A percentile compares a stretch with the other conserved stretches of the same genome.
These are phyloP conservation scores for Tachysurus fulvidraco DNA, from an alignment of 2,113 vertebrate genomes.

Conservation along the genomic window DNA sequence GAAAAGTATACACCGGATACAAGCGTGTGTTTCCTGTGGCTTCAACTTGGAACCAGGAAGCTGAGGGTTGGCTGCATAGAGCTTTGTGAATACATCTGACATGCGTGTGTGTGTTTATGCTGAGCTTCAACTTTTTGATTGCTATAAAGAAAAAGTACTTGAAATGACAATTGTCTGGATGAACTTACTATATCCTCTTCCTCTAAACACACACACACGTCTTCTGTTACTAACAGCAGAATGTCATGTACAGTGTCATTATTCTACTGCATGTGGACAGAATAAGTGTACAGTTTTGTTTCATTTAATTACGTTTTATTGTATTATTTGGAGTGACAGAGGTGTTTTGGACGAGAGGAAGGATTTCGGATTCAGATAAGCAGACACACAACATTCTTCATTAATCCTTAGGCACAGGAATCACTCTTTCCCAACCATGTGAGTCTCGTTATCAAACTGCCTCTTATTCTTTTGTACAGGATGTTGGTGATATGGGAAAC, in stretches of 20 bases:
- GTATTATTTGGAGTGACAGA: slow-evolving; percentile 26
- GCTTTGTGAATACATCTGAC: neutral
- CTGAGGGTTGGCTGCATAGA: neutral
- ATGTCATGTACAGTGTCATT: neutral
- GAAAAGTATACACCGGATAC: neutral
- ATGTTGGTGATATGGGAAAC: slow-evolving; percentile 30
- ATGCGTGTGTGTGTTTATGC: neutral
- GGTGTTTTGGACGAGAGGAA: slow-evolving; percentile 24
- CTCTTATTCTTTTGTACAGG: slow-evolving; percentile 34
- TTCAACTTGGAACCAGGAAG: neutral
- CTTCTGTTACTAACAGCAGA: neutral
- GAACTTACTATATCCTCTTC: neutral
- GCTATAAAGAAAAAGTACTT: neutral
- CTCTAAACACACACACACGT: neutral
- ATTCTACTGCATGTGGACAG: neutral
- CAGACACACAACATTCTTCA: slow-evolving; percentile 47
- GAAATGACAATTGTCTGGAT: slow-evolving; percentile 14
- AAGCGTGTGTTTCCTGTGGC: neutral
- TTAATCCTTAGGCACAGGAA: slow-evolving; percentile 39
- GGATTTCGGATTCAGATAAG: slow-evolving; percentile 60
- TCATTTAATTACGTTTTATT: slow-evolving; percentile 13
- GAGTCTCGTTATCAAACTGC: slow-evolving; percentile 56
- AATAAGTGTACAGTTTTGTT: slow-evolving; percentile 10
- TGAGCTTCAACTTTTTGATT: neutral
- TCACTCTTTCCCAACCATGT: slow-evolving; percentile 51